phyloP scores from a whole-genome alignment of 2,888 invertebrate genomes.

The Allacma fusca region DNA sequence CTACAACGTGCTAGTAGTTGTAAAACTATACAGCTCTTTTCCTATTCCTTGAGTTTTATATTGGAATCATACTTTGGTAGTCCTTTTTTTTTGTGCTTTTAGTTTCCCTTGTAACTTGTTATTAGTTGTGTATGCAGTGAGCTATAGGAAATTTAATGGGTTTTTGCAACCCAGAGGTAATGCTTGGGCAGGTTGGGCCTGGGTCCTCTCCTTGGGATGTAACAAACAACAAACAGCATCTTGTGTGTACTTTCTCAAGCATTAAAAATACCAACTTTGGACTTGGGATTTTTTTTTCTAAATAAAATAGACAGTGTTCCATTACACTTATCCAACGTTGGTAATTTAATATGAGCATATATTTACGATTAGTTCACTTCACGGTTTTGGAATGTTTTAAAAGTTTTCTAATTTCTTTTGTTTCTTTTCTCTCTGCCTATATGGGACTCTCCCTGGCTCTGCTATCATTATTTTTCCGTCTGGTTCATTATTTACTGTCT shows the following conservation, averaged over 20 bases:
- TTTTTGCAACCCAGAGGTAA: neutral
- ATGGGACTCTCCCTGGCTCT: neutral
- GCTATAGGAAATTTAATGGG: constrained; percentile 2
- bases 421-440: neutral
- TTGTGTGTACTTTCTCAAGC: neutral
- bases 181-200: constrained; percentile 7
- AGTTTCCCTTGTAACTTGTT: neutral
- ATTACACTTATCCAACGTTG: constrained; percentile 26
- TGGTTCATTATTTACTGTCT: neutral
- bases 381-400: constrained; percentile 26
- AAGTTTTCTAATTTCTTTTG: constrained; percentile 7
- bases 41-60: neutral
- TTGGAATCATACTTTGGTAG: constrained; percentile 5
- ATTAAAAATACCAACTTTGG: constrained; percentile 10
- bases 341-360: constrained; percentile 30
- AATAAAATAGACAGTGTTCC: constrained; percentile 33
- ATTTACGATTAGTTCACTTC: constrained; percentile 36
- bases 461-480: neutral
- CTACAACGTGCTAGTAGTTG: neutral
- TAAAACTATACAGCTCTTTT: too few relatives aligned
- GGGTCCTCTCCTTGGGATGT: too few relatives aligned
- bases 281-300: constrained; percentile 13
- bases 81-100: too few relatives aligned
- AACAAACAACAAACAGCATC: neutral
- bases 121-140: neutral